A percentile compares a stretch with the other conserved stretches of the same genome.
Evolutionary conservation across 2,113 vertebrate species (phyloP).

Genomic region (Lucifuga dentata): DNA sequence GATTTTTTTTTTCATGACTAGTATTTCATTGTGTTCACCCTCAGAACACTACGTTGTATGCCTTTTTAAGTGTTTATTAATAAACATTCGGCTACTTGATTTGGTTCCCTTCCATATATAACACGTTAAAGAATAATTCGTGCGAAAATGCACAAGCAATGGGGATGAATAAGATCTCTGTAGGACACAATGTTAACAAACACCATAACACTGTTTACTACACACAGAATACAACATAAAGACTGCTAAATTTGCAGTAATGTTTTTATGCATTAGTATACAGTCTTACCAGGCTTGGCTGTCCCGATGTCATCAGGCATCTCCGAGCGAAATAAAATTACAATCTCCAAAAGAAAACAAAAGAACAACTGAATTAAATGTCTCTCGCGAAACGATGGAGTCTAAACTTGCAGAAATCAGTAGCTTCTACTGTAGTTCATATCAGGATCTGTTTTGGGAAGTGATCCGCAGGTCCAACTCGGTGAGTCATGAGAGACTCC

Average conservation of each 20-base stretch:
- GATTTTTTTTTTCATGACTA: too few relatives aligned
- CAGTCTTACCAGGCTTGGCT: constrained; percentile 79
- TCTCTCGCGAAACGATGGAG: constrained; percentile 1
- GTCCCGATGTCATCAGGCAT: constrained; percentile 77
- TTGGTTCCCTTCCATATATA: too few relatives aligned
- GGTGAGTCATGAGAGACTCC: constrained; percentile 13
- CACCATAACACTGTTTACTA: background rate
- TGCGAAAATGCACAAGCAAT: too few relatives aligned
- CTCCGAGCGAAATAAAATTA: constrained; percentile 1
- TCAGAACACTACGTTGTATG: too few relatives aligned
- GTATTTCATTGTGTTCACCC: too few relatives aligned
- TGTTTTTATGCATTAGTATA: background rate
- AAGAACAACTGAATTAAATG: constrained; percentile 8
- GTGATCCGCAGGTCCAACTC: background rate
- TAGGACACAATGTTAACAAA: background rate
- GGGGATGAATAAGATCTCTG: too few relatives aligned
- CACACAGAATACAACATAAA: too few relatives aligned
- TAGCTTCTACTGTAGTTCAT: background rate
- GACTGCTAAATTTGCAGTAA: too few relatives aligned
- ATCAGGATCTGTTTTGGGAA: background rate
- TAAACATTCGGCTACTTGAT: too few relatives aligned
- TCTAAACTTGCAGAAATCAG: background rate
- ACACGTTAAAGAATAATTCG: too few relatives aligned
- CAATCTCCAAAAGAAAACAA: background rate
- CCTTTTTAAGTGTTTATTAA: too few relatives aligned